Evolutionary conservation across 2,888 invertebrate species (phyloP), one percentile per base, ranked within the genome.

Genomic region (Octonoba sinensis): DNA sequence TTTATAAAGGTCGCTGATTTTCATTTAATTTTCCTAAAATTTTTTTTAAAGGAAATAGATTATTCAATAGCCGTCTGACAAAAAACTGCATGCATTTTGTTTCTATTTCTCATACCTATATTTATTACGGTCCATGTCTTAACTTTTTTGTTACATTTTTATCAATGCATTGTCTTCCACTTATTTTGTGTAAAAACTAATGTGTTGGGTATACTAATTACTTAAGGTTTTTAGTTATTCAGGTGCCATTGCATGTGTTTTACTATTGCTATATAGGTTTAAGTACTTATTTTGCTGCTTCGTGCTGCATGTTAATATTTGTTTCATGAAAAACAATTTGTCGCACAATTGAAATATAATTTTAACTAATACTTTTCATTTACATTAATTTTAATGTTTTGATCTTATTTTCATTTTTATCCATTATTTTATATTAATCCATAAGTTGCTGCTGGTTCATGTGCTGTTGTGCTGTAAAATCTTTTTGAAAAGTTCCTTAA

Each of bases 71-170:
- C 69, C 73, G 65, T 73, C 64, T 64, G 56, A 57, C 73, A 73
- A 65, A 65, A 60, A 49, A 70, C 44, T 62, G 49, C 62, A 72
- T 72, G 36, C 6, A n/a, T 71, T 72, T 72, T 54, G n/a, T 72
- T 62, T 72, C 60, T 47, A 20, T 47, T 49, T 60, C 27, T 24
- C 18, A 62, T 47, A n/a, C 27, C n/a, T 15, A 49, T 49, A 36
- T 4, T 36, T 72, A 22, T 72, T 72, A 49, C 49, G 20, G 18
- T 65, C 49, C 18, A 47, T 65, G 65, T 65, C 49, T 49, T 65
- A 65, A 65, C 46, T 44, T 46, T 22, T 65, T 65, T 49, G 49
- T 20, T 18, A 54, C 16, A 12, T 36, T 27, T 59, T 46, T 44
- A 44, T 44, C 62, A 27, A 51, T 51, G 62, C 72, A 72, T 72